Conservation (phyloP, 2,113 vertebrate genomes). For the Puffinus mauretanicus region DNA sequence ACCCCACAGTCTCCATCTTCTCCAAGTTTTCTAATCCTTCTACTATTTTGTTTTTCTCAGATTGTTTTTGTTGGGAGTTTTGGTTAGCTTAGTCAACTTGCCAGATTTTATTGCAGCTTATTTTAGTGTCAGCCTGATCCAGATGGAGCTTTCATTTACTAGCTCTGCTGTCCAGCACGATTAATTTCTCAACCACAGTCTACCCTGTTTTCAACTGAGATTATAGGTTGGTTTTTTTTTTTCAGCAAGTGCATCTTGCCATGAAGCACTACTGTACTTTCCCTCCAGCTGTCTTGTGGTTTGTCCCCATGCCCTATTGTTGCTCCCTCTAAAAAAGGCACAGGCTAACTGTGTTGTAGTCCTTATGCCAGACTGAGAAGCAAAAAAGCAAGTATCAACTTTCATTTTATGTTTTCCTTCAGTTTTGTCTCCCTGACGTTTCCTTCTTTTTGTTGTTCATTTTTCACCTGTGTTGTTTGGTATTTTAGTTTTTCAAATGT, state of each 20-base stretch:
- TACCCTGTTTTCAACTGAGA: background rate
- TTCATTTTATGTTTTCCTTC: background rate
- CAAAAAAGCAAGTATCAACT: background rate
- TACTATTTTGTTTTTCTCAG: background rate
- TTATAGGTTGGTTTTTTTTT: background rate
- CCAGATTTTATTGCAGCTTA: background rate
- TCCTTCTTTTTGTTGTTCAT: background rate
- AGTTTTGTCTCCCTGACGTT: background rate
- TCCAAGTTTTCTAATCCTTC: background rate
- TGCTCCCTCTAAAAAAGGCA: background rate
- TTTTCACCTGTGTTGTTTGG: background rate
- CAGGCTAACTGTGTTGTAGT: background rate
- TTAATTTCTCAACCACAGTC: background rate
- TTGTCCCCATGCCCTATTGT: background rate
- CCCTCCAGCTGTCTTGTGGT: background rate
- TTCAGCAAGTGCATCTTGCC: background rate
- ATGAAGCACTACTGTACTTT: background rate
- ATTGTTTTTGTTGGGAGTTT: background rate
- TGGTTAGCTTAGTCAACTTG: background rate
- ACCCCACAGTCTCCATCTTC: background rate
- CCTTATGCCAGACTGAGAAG: background rate
- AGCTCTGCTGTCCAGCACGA: background rate
- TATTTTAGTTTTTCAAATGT: background rate
- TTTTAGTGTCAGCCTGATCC: conserved; percentile 22
- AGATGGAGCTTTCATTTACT: conserved; percentile 20